Conservation (phyloP, 1,140 invertebrate genomes). For the Cydia fagiglandana region DNA sequence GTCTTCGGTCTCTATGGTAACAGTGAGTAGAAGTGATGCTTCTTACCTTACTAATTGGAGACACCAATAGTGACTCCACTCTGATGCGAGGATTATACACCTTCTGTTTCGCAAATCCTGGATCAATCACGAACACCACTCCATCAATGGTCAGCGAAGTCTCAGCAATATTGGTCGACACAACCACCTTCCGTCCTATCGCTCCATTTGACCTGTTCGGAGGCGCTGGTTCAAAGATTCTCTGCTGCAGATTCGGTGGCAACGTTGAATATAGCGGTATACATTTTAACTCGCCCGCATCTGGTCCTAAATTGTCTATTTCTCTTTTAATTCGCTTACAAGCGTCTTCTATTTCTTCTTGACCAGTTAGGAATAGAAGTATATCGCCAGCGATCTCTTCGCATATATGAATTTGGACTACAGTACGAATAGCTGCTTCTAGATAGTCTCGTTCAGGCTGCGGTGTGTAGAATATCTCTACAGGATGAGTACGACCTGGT, state of each 20-base stretch:
- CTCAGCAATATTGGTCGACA: conserved; percentile 99
- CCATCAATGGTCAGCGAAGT: conserved; percentile 99
- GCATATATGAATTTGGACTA: conserved; percentile 99
- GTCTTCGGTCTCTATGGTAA: no score
- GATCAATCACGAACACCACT: conserved; percentile 99
- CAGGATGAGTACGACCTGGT: conserved; percentile 84
- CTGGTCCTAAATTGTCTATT: conserved; percentile 97
- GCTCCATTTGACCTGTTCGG: conserved; percentile 96
- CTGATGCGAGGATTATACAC: conserved; percentile 79
- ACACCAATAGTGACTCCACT: conserved; percentile 98
- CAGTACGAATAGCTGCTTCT: conserved; percentile 98
- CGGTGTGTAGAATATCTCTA: conserved; percentile 97
- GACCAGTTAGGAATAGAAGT: conserved; percentile 96
- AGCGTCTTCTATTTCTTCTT: conserved; percentile 99
- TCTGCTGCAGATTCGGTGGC: conserved; percentile 97
- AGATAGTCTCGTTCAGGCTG: conserved; percentile 99
- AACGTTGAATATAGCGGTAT: conserved; percentile 99
- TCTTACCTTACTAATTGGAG: conserved; percentile 94
- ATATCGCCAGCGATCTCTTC: conserved; percentile 97
- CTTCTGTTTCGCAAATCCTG: conserved; percentile 99
- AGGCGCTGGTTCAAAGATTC: conserved; percentile 98
- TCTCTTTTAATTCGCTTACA: conserved; percentile 98
- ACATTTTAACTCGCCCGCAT: conserved; percentile 98
- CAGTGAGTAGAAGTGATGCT: no score
- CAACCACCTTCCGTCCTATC: conserved; percentile 96